A percentile compares a stretch with the other conserved stretches of the same genome.
Conservation (phyloP, 2,113 vertebrate genomes). For the Microcebus jonahi region DNA sequence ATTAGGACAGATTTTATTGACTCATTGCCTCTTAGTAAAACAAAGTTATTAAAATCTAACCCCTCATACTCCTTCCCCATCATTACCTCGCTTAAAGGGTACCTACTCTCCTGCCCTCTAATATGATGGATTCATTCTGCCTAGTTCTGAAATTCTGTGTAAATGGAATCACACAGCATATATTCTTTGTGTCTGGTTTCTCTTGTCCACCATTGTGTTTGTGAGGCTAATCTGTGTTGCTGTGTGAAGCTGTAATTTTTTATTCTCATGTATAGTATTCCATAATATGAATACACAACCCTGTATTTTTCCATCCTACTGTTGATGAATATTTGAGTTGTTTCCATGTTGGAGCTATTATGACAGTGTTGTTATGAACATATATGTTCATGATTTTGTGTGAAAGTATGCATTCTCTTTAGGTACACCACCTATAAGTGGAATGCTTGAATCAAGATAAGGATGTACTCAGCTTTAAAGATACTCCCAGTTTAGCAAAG, state of each 20-base stretch:
- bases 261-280: background rate
- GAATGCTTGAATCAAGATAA: background rate
- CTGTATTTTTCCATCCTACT: background rate
- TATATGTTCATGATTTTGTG: background rate
- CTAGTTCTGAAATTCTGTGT: background rate
- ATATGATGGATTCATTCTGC: background rate
- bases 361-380: background rate
- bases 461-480: background rate
- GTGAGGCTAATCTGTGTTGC: background rate
- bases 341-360: background rate
- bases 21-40: background rate
- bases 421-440: background rate
- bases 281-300: background rate
- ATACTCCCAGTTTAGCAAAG: background rate
- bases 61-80: background rate
- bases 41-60: background rate
- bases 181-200: background rate
- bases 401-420: constrained; percentile 7
- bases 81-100: background rate
- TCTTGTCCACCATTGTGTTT: background rate
- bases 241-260: background rate
- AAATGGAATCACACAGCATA: background rate
- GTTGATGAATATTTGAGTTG: background rate
- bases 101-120: background rate
- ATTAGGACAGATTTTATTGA: background rate